Base-by-base conservation (phyloP, 2,888 invertebrate genomes). In the Ypsolopha sequella region DNA sequence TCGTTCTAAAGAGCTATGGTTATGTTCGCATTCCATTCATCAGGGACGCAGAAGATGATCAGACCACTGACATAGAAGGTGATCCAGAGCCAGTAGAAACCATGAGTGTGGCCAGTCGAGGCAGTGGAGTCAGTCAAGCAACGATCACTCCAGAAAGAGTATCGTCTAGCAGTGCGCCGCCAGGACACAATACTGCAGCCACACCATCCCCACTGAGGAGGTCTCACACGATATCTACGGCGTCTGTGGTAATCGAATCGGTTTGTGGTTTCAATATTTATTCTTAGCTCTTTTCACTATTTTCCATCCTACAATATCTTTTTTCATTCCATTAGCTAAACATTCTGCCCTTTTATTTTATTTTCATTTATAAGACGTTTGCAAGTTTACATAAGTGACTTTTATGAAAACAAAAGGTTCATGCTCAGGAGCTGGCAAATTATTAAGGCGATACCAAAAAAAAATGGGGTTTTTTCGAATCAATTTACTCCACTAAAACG, bases 71-170 rank as follows among this genome's bases (percentile, higher is more conserved):
- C 41, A 60, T 56, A 0, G 80, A 82, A 53, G 66, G 54, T 0
- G 80, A 53, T n/a, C 49, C 45, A 39, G 41, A 79, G 6, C 64
- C 54, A 13, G 57, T 56, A 8, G 77, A 76, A 52, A 72, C 68
- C 52, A 61, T 58, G 0, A 81, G 81, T 53, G 71, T 71, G 0
- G 68, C 61, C 0, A 80, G 80, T 52, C 75, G 59, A 0, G 66
- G 62, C 8, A 80, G 81, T 55, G 72, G 56, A 0, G 73, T 64
- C 7, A 82, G 82, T 48, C 75, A 78, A 41, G 76, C 78, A 1
- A 82, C 84, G 0, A 65, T 82, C 13, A 81, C 82, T 0, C 84
- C 84, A 0, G 85, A 84, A 59, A 77, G 72, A 0, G 73, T 75
- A 1, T 81, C 82, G 0, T 68, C 81, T 0, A 79, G 79, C 57